Conservation (phyloP, 2,797 vertebrate species). For the Florisuga fusca region DNA sequence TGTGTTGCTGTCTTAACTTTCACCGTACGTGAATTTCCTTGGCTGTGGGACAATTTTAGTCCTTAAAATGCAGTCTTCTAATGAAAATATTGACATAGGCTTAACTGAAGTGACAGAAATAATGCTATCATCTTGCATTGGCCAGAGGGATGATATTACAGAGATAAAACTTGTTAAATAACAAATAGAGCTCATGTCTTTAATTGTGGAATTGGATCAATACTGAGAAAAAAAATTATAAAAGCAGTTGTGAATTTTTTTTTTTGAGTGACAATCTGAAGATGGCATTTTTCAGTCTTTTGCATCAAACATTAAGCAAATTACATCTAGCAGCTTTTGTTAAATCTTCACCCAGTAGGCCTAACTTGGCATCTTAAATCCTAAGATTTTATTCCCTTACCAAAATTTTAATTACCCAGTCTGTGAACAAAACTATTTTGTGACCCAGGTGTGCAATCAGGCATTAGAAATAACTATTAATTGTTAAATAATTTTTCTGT, state of each 20-base stretch:
- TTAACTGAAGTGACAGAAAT: neutral
- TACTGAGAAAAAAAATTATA: neutral
- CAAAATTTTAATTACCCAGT: neutral
- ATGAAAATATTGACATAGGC: conserved; percentile 66
- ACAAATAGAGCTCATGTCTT: neutral
- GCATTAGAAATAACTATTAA: neutral
- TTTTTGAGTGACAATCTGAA: neutral
- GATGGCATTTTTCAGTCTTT: neutral
- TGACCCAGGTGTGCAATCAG: neutral
- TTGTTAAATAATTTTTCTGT: neutral
- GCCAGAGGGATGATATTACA: conserved; percentile 2
- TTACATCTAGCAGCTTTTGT: neutral
- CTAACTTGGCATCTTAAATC: neutral
- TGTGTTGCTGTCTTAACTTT: conserved; percentile 35
- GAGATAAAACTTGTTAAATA: conserved; percentile 24
- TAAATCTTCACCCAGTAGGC: neutral
- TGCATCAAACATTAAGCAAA: neutral
- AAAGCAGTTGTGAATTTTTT: neutral
- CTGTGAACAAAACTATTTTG: neutral
- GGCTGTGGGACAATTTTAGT: neutral
- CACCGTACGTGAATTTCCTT: neutral
- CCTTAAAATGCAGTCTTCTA: conserved; percentile 7
- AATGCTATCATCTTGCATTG: neutral
- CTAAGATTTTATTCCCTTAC: neutral
- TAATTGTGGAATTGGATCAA: neutral